Evolutionary conservation across 2,113 vertebrate species (phyloP).

Genomic region (Hippocampus barbouri): DNA sequence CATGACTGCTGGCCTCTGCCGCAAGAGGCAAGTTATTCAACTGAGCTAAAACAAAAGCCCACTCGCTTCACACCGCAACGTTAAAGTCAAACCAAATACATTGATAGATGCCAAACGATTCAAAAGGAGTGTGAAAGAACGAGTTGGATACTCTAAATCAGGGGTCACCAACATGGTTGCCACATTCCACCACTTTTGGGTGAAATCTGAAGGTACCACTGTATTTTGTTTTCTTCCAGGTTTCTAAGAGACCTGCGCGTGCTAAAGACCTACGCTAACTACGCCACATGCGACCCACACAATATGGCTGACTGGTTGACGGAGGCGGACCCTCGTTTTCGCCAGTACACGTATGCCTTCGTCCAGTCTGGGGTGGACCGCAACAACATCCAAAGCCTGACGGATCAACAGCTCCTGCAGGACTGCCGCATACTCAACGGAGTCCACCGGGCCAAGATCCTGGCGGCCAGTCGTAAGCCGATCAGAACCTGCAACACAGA

Average conservation of each 20-base stretch:
- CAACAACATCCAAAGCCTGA: constrained; percentile 78
- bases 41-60: not conserved
- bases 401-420: constrained; percentile 85
- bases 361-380: constrained; percentile 86
- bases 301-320: constrained; percentile 94
- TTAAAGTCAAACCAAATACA: too few species aligned
- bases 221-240: constrained; percentile 60
- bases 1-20: constrained; percentile 82
- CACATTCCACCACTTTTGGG: not conserved
- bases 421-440: constrained; percentile 83
- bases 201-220: not conserved
- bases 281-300: constrained; percentile 91
- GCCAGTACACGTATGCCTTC: constrained; percentile 93
- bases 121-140: too few species aligned
- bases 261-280: constrained; percentile 91
- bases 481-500: constrained; percentile 68
- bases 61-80: not conserved
- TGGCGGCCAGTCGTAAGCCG: constrained; percentile 72
- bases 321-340: constrained; percentile 83
- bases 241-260: constrained; percentile 89
- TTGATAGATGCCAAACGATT: too few species aligned
- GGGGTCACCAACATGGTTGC: too few species aligned
- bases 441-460: constrained; percentile 86
- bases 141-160: too few species aligned
- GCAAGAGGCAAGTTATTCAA: constrained; percentile 78